Conservation (phyloP, 2,888 invertebrate species). For the Drosophila emarginata region DNA sequence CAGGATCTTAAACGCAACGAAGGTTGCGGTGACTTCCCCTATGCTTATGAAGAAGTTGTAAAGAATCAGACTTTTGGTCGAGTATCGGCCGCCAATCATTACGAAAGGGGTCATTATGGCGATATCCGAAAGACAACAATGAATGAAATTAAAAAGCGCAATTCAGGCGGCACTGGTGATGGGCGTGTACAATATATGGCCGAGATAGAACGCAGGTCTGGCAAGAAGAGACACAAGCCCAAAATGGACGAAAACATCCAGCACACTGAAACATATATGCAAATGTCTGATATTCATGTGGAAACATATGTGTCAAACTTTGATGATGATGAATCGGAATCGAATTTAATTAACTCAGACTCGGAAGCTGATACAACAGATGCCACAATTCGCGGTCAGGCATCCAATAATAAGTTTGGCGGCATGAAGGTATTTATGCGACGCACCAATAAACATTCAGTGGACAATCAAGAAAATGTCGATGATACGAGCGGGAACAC, state of each 20-base stretch:
- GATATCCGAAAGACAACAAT: conserved; percentile 33
- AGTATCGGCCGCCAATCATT: background rate
- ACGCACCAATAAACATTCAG: conserved; percentile 35
- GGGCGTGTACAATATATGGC: conserved; percentile 51
- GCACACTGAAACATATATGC: background rate
- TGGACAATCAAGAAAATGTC: conserved; percentile 17
- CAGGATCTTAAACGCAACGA: conserved; percentile 38
- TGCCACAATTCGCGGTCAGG: conserved; percentile 18
- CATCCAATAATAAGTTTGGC: conserved; percentile 3
- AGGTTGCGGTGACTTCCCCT: conserved; percentile 18
- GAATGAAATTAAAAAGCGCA: conserved; percentile 33
- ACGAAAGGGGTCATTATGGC: conserved; percentile 36
- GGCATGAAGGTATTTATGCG: conserved; percentile 51
- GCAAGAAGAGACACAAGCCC: conserved; percentile 43
- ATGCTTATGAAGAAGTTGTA: conserved; percentile 25
- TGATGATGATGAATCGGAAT: conserved; percentile 33
- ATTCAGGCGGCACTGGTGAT: conserved; percentile 24
- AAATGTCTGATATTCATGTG: conserved; percentile 23
- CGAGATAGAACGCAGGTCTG: conserved; percentile 49
- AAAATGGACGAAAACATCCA: conserved; percentile 10
- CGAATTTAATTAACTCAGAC: conserved; percentile 27
- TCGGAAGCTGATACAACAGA: conserved; percentile 39
- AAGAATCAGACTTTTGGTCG: conserved; percentile 13
- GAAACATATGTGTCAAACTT: conserved; percentile 47
- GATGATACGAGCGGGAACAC: conserved; percentile 20